These are phyloP conservation scores for Oedothorax gibbosus DNA, from an alignment of 1,140 invertebrate species.

Conservation along the genomic window DNA sequence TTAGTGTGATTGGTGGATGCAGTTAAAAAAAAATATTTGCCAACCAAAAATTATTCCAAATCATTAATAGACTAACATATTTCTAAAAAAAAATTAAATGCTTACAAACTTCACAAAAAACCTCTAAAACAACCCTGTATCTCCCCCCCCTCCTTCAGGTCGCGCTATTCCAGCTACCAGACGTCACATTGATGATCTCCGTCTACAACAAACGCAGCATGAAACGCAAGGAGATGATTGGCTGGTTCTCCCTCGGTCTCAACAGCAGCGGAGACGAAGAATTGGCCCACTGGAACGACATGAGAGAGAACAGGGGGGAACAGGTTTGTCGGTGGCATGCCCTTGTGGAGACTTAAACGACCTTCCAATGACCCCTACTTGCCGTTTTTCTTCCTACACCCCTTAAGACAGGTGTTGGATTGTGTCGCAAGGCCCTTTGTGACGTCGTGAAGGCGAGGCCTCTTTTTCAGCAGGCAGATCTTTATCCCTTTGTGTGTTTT, in stretches of 20 bases:
- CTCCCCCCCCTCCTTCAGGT: constrained; percentile 73
- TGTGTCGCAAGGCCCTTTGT: constrained; percentile 42
- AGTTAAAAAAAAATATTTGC: no score
- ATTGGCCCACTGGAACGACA: constrained; percentile 93
- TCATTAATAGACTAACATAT: no score
- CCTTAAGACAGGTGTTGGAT: background rate
- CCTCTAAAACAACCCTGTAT: no score
- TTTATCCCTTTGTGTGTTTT: constrained; percentile 43
- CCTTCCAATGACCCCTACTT: constrained; percentile 7
- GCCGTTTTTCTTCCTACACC: constrained; percentile 40
- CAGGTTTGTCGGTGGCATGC: constrained; percentile 83
- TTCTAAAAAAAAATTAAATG: no score
- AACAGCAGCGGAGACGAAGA: constrained; percentile 93
- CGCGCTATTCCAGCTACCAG: constrained; percentile 93
- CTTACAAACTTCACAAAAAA: no score
- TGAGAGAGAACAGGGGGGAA: constrained; percentile 79
- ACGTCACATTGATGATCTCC: constrained; percentile 93
- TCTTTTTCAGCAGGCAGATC: constrained; percentile 43
- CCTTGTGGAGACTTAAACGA: constrained; percentile 70
- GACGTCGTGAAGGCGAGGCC: constrained; percentile 52
- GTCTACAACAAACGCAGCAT: constrained; percentile 92
- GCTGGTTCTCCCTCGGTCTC: constrained; percentile 92
- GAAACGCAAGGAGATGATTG: constrained; percentile 95
- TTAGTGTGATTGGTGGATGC: no score
- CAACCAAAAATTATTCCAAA: no score